Evolutionary conservation across 2,888 invertebrate genomes (phyloP), one percentile per base, ranked within the genome.

Genomic region (Drosophila neoperkinsi): DNA sequence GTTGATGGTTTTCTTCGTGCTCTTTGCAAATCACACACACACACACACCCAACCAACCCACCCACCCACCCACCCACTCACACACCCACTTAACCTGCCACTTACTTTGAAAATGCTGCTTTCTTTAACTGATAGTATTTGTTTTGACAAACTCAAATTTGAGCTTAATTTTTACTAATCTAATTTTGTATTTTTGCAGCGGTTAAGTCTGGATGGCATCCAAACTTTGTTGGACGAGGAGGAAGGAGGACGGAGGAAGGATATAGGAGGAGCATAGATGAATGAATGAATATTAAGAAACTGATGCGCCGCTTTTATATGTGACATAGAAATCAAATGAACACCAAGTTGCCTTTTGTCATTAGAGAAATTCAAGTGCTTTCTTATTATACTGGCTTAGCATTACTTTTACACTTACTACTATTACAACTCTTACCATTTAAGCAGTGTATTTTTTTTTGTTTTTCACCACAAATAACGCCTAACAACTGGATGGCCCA

Each of bases 291-390:
- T 11, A 18, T 6, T 0, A 30, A 16, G 16, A 46, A 58, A 34
- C 33, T 61, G 49, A 25, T 21, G 36, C 58, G 25, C 38, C 53
- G 43, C 57, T 30, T 41, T 52, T 41, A 58, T 50, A 55, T 61
- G 43, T 50, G 71, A 74, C 36, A 71, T 52, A 60, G n/a, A 66
- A 58, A 57, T 59, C 31, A 64, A 43, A 70, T 64, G 46, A 91
- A 83, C 90, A 91, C 91, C 89, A 88, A 66, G 88, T 89, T 91
- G 91, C 91, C 91, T 91, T 91, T 82, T 82, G 77, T 83, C 83
- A 81, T 69, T 64, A 73, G 79, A 77, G 77, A 88, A 89, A 82
- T 82, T 84, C 82, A 89, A 91, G 89, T 90, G 91, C 90, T 91
- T 90, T 91, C 84, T 75, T 74, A 59, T 80, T 76, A 74, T 88